These are phyloP conservation scores for Orthochromis malagaraziensis DNA, from an alignment of 2,113 vertebrate genomes.

Conservation along the genomic window DNA sequence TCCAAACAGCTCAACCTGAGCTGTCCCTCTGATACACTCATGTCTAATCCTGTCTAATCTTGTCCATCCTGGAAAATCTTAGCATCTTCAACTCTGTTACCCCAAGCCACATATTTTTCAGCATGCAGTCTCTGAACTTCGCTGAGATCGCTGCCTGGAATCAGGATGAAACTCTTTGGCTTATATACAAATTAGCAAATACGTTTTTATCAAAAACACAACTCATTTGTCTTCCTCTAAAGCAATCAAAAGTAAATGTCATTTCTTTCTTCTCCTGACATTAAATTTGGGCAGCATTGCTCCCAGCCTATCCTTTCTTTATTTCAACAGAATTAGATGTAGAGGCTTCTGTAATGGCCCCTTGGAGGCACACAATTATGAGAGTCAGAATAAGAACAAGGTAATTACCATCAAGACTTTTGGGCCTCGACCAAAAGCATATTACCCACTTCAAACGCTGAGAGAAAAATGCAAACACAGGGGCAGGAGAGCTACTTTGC, in stretches of 20 bases:
- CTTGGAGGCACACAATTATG: constrained; percentile 60
- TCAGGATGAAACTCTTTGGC: background rate
- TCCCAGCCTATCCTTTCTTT: constrained; percentile 19
- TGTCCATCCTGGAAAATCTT: background rate
- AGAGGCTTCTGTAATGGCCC: constrained; percentile 56
- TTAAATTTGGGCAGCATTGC: constrained; percentile 17
- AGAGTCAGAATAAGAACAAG: constrained; percentile 50
- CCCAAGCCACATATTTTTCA: background rate
- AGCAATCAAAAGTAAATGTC: constrained; percentile 39
- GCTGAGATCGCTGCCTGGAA: background rate
- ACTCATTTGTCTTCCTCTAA: background rate
- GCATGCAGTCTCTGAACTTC: background rate
- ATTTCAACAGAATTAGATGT: constrained; percentile 59
- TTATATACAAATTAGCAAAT: background rate
- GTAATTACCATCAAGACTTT: constrained; percentile 63
- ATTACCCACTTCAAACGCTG: constrained; percentile 53
- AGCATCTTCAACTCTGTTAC: background rate
- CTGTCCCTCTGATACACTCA: background rate
- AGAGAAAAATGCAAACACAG: constrained; percentile 42
- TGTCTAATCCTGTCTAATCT: background rate
- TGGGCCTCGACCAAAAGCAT: constrained; percentile 51
- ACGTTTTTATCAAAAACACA: background rate
- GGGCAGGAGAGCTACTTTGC: background rate
- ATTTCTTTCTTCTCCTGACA: constrained; percentile 18
- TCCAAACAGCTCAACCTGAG: background rate